Evolutionary conservation across 2,888 invertebrate genomes (phyloP).

Genomic region (Cabera pusaria): DNA sequence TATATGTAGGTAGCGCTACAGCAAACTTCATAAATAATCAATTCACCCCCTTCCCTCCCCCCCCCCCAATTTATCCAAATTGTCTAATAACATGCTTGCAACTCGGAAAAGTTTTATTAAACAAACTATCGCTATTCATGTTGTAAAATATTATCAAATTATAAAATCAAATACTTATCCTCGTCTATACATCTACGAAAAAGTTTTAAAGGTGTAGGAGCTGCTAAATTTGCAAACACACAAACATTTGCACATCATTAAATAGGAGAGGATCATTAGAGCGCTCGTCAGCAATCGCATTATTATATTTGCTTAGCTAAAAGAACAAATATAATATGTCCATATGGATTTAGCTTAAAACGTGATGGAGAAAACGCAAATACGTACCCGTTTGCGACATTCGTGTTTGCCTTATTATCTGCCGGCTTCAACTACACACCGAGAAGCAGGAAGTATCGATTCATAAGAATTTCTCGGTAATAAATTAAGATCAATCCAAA

Average conservation of each 20-base stretch:
- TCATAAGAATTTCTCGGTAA: constrained; percentile 12
- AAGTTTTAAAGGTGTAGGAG: constrained; percentile 13
- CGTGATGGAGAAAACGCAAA: constrained; percentile 46
- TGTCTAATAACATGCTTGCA: too few relatives aligned
- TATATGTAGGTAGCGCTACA: too few relatives aligned
- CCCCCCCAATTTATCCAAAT: too few relatives aligned
- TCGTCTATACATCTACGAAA: too few relatives aligned
- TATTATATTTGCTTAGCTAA: constrained; percentile 47
- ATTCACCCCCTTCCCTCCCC: too few relatives aligned
- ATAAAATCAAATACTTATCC: too few relatives aligned
- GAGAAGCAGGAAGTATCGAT: constrained; percentile 42
- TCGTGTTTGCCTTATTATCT: constrained; percentile 54
- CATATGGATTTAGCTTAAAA: constrained; percentile 43
- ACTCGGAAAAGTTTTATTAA: too few relatives aligned
- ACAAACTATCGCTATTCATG: too few relatives aligned
- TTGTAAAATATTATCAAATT: too few relatives aligned
- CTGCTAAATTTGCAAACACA: constrained; percentile 23
- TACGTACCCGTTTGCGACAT: constrained; percentile 51
- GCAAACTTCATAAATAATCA: too few relatives aligned
- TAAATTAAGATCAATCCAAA: too few relatives aligned
- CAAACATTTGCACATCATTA: constrained; percentile 27
- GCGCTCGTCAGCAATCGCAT: constrained; percentile 33
- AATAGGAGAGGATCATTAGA: constrained; percentile 21
- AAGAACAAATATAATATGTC: constrained; percentile 55
- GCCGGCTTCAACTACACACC: constrained; percentile 35